A percentile compares a stretch with the other conserved stretches of the same genome.
These are phyloP conservation scores for Schrankia costaestrigalis DNA, from an alignment of 2,888 invertebrate species.

Conservation along the genomic window DNA sequence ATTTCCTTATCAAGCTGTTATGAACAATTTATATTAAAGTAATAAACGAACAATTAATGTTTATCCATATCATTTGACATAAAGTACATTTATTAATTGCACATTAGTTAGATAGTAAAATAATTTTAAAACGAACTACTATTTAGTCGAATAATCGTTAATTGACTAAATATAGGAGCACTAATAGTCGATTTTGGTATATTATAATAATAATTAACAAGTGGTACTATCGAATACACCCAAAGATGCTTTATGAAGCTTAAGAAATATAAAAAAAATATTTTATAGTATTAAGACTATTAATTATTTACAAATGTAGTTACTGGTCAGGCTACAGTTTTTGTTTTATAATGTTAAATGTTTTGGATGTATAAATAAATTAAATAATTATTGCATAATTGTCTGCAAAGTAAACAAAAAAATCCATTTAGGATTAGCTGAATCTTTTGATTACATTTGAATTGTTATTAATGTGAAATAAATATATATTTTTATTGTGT, in stretches of 20 bases:
- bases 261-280: slow-evolving; percentile 24
- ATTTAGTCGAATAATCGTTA: slow-evolving; percentile 9
- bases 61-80: slow-evolving; percentile 28
- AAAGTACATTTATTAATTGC: slow-evolving; percentile 19
- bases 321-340: slow-evolving; percentile 8
- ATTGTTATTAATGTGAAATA: no score
- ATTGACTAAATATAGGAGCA: slow-evolving; percentile 5
- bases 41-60: slow-evolving; percentile 16
- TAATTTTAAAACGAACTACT: slow-evolving; percentile 12
- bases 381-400: not conserved
- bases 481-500: no score
- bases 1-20: slow-evolving; percentile 8
- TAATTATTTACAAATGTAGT: slow-evolving; percentile 13
- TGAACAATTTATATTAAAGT: slow-evolving; percentile 2
- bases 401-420: slow-evolving; percentile 1
- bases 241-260: slow-evolving; percentile 49
- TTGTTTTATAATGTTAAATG: slow-evolving; percentile 12
- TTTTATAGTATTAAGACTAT: slow-evolving; percentile 19
- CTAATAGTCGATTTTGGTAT: slow-evolving; percentile 11
- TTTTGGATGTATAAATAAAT: slow-evolving; percentile 9
- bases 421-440: no score
- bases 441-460: no score
- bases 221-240: slow-evolving; percentile 35
- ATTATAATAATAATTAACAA: slow-evolving; percentile 9
- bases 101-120: slow-evolving; percentile 16